A percentile compares a stretch with the other conserved stretches of the same genome.
These are phyloP conservation scores for Merluccius polli DNA, from an alignment of 2,797 vertebrate species.

Conservation along the genomic window DNA sequence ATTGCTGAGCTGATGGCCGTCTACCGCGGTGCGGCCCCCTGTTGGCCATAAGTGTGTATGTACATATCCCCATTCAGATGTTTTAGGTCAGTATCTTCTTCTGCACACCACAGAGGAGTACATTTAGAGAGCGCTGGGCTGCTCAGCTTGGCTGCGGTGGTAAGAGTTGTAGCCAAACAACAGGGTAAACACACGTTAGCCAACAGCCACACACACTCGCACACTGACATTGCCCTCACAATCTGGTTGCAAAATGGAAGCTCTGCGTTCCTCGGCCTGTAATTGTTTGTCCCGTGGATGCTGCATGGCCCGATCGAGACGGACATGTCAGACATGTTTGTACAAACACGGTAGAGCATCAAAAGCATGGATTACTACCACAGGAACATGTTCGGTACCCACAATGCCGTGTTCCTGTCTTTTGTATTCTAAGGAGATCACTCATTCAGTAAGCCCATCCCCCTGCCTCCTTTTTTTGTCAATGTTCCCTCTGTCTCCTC, in stretches of 20 bases:
- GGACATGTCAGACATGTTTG: slow-evolving; percentile 45
- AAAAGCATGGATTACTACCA: slow-evolving; percentile 62
- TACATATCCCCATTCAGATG: not conserved
- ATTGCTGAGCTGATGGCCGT: not conserved
- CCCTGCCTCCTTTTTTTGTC: not conserved
- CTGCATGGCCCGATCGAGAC: slow-evolving; percentile 68
- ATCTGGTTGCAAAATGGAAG: slow-evolving; percentile 43
- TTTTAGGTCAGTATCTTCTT: not conserved
- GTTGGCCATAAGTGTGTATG: not conserved
- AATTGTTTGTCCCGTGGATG: slow-evolving; percentile 48
- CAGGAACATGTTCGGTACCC: slow-evolving; percentile 57
- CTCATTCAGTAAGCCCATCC: slow-evolving; percentile 51
- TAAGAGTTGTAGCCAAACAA: slow-evolving; percentile 22
- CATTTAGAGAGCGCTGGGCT: slow-evolving; percentile 48
- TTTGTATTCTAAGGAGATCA: slow-evolving; percentile 59
- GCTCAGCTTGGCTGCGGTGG: slow-evolving; percentile 29
- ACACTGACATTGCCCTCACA: slow-evolving; percentile 1
- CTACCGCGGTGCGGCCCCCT: not conserved
- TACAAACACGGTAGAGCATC: slow-evolving; percentile 30
- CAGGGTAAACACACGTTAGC: slow-evolving; percentile 22
- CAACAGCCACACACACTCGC: not conserved
- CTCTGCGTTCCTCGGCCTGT: slow-evolving; percentile 42
- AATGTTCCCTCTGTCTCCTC: not conserved
- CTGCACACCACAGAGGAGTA: slow-evolving; percentile 20
- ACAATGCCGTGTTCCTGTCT: slow-evolving; percentile 58